Conservation (phyloP, 2,113 vertebrate genomes). For the Thermophis baileyi region DNA sequence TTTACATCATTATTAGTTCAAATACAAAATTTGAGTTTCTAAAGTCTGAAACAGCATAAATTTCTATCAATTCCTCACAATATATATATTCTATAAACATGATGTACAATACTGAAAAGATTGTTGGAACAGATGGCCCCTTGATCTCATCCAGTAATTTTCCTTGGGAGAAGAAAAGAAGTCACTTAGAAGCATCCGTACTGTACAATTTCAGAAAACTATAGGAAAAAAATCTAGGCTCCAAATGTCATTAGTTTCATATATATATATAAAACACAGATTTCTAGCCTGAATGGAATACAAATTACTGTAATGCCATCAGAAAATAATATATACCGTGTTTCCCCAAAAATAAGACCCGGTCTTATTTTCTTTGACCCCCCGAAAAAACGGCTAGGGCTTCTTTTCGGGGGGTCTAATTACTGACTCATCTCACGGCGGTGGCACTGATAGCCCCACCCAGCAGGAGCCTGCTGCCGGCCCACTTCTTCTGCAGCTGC, state of each 20-base stretch:
- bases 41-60: background rate
- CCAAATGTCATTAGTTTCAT: background rate
- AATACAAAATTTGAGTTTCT: background rate
- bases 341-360: background rate
- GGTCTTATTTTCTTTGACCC: too few relatives aligned
- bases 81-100: background rate
- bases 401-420: too few relatives aligned
- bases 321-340: background rate
- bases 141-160: background rate
- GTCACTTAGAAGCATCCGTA: background rate
- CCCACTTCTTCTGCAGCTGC: too few relatives aligned
- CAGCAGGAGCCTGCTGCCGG: too few relatives aligned
- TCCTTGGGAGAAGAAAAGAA: background rate
- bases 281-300: background rate
- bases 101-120: background rate
- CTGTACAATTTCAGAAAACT: background rate
- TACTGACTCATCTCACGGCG: too few relatives aligned
- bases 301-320: background rate
- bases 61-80: background rate
- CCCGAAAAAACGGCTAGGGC: too few relatives aligned
- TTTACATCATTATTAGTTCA: background rate
- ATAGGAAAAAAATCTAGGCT: background rate
- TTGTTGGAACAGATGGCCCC: background rate
- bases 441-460: too few relatives aligned
- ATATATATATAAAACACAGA: background rate